These are phyloP conservation scores for Erebia palarica DNA, from an alignment of 2,888 invertebrate species.

Conservation along the genomic window DNA sequence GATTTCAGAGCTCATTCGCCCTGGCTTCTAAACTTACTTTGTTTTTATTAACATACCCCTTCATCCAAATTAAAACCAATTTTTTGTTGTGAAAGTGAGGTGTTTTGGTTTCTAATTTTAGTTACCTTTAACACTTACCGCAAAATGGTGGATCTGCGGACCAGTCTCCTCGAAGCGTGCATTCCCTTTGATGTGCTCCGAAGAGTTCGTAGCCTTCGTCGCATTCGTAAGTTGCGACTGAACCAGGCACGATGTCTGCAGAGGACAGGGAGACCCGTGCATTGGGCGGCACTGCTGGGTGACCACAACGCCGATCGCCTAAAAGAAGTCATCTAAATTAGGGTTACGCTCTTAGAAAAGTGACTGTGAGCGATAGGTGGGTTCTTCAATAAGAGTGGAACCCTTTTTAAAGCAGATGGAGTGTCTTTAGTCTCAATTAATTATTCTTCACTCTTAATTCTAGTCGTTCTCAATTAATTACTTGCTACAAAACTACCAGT, in stretches of 20 bases:
- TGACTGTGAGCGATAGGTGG: not conserved
- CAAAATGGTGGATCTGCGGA: constrained; percentile 92
- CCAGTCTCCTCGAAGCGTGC: constrained; percentile 89
- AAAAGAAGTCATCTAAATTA: constrained; percentile 25
- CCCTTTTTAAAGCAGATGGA: not conserved
- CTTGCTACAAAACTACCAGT: no score
- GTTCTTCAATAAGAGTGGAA: not conserved
- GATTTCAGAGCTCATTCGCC: no score
- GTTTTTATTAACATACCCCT: no score
- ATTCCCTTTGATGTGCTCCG: constrained; percentile 87
- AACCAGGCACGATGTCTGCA: constrained; percentile 79
- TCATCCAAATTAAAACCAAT: no score
- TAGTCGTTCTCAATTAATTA: no score
- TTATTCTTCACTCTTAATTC: no score
- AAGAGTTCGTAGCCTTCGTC: constrained; percentile 95
- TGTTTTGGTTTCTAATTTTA: no score
- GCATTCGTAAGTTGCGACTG: constrained; percentile 89
- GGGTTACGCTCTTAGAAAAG: not conserved
- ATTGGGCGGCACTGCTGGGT: constrained; percentile 93
- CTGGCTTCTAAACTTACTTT: no score
- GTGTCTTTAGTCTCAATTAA: not conserved
- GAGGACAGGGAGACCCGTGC: constrained; percentile 86
- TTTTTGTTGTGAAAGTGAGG: no score
- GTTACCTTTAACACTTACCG: constrained; percentile 78
- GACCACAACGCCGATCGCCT: constrained; percentile 86